These are phyloP conservation scores for Equus quagga DNA, from an alignment of 2,113 vertebrate species.

Conservation along the genomic window DNA sequence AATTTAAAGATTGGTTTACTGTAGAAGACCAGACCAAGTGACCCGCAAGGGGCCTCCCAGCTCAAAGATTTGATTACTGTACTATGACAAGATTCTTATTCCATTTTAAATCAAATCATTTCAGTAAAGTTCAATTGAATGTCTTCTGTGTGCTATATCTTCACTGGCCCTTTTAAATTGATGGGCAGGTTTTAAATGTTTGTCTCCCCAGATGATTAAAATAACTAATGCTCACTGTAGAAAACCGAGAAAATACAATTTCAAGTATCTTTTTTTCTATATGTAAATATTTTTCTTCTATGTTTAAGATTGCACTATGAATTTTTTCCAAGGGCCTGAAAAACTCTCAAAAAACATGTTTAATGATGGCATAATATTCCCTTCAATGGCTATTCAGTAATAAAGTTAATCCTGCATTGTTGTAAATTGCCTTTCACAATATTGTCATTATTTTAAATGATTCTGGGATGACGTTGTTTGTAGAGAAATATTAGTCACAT, in stretches of 20 bases:
- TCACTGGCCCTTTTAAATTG: neutral
- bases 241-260: neutral
- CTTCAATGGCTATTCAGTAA: neutral
- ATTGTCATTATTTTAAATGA: slow-evolving; percentile 35
- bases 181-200: neutral
- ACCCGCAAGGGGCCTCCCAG: neutral
- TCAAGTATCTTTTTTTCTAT: neutral
- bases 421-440: slow-evolving; percentile 30
- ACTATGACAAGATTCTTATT: slow-evolving; percentile 40
- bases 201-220: neutral
- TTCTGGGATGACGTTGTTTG: neutral
- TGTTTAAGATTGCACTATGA: neutral
- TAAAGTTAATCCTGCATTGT: neutral
- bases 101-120: slow-evolving; percentile 59
- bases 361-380: neutral
- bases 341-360: neutral
- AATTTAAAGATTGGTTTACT: neutral
- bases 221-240: neutral
- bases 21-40: neutral
- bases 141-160: neutral
- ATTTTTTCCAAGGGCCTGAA: neutral
- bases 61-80: slow-evolving; percentile 29
- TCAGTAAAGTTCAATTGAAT: slow-evolving; percentile 47
- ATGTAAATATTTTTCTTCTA: neutral
- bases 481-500: slow-evolving; percentile 18